Conservation (phyloP, 2,113 vertebrate genomes). For the Takifugu flavidus region DNA sequence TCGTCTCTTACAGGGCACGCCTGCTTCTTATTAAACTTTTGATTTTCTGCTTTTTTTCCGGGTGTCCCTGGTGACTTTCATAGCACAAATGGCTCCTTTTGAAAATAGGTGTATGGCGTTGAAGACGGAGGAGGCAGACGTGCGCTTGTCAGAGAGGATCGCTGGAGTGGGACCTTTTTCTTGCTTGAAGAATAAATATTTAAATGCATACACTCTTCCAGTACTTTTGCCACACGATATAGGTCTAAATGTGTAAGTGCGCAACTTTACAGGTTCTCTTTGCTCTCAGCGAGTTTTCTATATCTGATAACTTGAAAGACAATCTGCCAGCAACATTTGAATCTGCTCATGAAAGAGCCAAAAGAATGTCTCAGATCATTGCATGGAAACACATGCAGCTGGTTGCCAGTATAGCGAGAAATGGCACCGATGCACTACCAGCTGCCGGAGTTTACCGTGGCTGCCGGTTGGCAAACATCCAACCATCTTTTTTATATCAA, state of each 20-base stretch:
- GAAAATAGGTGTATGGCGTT: constrained; percentile 51
- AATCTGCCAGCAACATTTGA: constrained; percentile 20
- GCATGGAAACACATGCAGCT: constrained; percentile 25
- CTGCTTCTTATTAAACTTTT: constrained; percentile 73
- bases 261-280: constrained; percentile 17
- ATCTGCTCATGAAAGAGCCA: constrained; percentile 11
- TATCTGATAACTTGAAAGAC: constrained; percentile 28
- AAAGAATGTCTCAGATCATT: background rate
- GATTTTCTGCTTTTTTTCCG: constrained; percentile 27
- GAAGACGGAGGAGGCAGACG: constrained; percentile 49
- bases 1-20: constrained; percentile 65
- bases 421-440: constrained; percentile 46
- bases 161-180: too few relatives aligned
- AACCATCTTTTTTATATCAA: constrained; percentile 44
- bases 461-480: constrained; percentile 57
- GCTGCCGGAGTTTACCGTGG: constrained; percentile 35
- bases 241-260: constrained; percentile 9
- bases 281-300: constrained; percentile 7
- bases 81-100: constrained; percentile 56
- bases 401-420: constrained; percentile 21
- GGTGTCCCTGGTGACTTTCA: constrained; percentile 44
- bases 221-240: background rate
- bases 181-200: too few relatives aligned
- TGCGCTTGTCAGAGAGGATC: background rate
- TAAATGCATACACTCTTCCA: background rate